Evolutionary conservation across 2,888 invertebrate species (phyloP).

Genomic region (Ophonus ardosiacus): DNA sequence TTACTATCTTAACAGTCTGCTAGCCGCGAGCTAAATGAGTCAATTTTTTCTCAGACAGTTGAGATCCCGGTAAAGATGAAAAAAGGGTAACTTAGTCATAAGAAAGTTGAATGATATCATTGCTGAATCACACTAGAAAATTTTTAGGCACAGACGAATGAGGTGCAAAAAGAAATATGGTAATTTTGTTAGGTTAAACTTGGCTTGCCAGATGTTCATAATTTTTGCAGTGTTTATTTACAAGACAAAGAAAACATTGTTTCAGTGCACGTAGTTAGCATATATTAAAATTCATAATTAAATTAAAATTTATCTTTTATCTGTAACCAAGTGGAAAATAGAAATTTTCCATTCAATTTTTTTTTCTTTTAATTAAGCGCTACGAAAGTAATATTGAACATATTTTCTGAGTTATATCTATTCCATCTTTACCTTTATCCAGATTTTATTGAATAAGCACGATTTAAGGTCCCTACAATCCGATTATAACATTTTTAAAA

Average conservation of each 20-base stretch:
- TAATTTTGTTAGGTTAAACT: background rate
- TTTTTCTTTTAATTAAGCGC: too few relatives aligned
- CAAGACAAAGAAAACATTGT: background rate
- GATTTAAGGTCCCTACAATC: too few relatives aligned
- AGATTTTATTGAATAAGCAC: too few relatives aligned
- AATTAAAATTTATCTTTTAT: too few relatives aligned
- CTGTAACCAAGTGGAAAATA: too few relatives aligned
- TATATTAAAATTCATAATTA: too few relatives aligned
- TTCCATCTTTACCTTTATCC: too few relatives aligned
- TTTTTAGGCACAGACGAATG: background rate
- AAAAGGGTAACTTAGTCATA: constrained; percentile 40
- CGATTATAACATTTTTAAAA: too few relatives aligned
- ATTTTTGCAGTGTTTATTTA: background rate
- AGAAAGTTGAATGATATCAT: constrained; percentile 54
- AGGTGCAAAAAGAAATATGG: background rate
- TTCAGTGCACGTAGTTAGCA: background rate
- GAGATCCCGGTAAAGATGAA: constrained; percentile 34
- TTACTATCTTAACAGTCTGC: background rate
- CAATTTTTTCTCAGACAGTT: constrained; percentile 40
- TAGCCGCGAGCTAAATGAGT: constrained; percentile 35
- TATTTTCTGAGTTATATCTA: too few relatives aligned
- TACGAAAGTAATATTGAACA: too few relatives aligned
- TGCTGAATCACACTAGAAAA: constrained; percentile 44
- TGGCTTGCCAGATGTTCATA: background rate
- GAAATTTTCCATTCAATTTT: too few relatives aligned